These are phyloP conservation scores for Caenorhabditis tropicalis DNA, from an alignment of 1,140 invertebrate genomes.

Conservation along the genomic window DNA sequence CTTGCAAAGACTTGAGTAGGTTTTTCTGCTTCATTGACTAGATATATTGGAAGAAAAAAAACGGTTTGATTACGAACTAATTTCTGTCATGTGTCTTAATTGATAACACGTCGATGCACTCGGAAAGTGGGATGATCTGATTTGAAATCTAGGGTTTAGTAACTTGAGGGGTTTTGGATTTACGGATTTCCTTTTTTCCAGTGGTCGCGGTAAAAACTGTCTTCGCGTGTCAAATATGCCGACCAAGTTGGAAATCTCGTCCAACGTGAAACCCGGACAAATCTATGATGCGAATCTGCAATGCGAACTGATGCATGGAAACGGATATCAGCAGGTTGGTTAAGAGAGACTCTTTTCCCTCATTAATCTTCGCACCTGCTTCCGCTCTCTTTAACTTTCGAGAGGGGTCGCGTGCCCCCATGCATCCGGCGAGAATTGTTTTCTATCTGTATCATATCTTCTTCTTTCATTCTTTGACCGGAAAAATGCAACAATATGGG, in stretches of 20 bases:
- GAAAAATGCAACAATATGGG: background rate
- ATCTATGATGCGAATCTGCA: slow-evolving; percentile 71
- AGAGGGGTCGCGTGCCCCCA: background rate
- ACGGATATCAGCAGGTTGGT: slow-evolving; percentile 63
- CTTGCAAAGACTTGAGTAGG: slow-evolving; percentile 68
- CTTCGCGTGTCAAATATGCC: slow-evolving; percentile 64
- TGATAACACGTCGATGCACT: background rate
- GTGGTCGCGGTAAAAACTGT: slow-evolving; percentile 67
- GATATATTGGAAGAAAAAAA: background rate
- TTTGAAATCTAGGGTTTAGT: background rate
- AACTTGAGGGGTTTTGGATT: background rate
- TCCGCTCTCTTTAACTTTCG: background rate
- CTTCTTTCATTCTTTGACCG: slow-evolving; percentile 39
- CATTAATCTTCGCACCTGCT: slow-evolving; percentile 34
- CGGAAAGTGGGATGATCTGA: background rate
- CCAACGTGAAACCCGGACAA: slow-evolving; percentile 67
- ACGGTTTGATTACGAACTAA: slow-evolving; percentile 1
- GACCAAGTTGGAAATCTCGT: slow-evolving; percentile 63
- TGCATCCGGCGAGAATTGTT: background rate
- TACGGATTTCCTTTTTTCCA: slow-evolving; percentile 43
- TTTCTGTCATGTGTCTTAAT: slow-evolving; percentile 17
- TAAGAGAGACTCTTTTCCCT: slow-evolving; percentile 17
- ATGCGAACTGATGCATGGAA: slow-evolving; percentile 69
- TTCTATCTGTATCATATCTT: background rate
- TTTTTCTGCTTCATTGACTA: slow-evolving; percentile 25